phyloP scores from a whole-genome alignment of 2,113 vertebrate species.

The Herpailurus yagouaroundi region DNA sequence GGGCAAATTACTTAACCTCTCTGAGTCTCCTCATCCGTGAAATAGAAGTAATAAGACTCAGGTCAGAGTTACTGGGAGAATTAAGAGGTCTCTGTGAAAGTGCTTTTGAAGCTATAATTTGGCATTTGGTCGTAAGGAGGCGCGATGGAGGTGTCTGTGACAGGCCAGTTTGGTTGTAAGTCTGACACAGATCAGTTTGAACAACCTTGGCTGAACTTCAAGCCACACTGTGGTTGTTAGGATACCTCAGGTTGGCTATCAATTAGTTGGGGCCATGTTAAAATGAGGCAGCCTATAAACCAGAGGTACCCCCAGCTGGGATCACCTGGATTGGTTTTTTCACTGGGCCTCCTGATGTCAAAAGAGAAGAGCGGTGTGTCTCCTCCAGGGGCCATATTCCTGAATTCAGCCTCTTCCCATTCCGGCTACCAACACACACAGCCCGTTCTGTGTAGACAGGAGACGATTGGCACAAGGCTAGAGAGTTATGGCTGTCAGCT shows the following conservation, averaged over 20 bases:
- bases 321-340: neutral
- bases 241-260: neutral
- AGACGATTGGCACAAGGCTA: neutral
- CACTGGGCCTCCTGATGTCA: neutral
- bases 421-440: neutral
- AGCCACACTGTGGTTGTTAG: neutral
- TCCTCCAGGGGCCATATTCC: neutral
- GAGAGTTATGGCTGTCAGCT: neutral
- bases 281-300: neutral
- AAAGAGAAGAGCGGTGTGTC: neutral
- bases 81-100: neutral
- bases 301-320: neutral
- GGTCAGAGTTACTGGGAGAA: neutral
- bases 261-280: neutral
- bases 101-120: neutral
- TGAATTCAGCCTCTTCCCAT: neutral
- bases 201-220: slow-evolving; percentile 8
- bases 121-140: neutral
- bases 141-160: neutral
- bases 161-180: neutral
- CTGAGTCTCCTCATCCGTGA: neutral
- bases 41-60: neutral
- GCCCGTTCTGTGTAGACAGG: neutral
- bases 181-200: slow-evolving; percentile 20
- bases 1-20: neutral